Evolutionary conservation across 1,140 invertebrate species (phyloP), one percentile per base, ranked within the genome.

Genomic region (Drosophila orena): DNA sequence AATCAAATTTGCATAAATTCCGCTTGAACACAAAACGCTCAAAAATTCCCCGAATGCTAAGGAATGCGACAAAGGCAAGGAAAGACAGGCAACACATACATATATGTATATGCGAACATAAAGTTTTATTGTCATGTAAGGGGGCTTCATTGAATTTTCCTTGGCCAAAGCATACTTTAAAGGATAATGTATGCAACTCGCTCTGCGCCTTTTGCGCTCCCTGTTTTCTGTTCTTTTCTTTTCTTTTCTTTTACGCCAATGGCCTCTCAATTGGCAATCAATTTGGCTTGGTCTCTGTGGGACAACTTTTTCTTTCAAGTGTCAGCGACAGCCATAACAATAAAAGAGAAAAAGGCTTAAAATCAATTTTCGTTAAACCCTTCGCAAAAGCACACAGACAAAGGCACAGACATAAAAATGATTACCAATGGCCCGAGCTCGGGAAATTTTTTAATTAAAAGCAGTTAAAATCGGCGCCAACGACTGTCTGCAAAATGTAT

Each of bases 1-100:
- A 60, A 79, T 79, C 56, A 61, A 77, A 88, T 88, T 89, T 84
- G 66, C 84, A 88, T 88, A 88, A 88, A 88, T 84, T 84, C 84
- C 79, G 71, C 66, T 89, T 77, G 77, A 73, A 84, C 52, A 77
- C 54, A 74, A 80, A 88, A 88, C 84, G 84, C 66, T 72, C 59
- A 79, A 79, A 69, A 70, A 79, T 84, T 79, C 61, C 70, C 54
- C 76, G 52, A 73, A 79, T 88, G 76, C 76, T 73, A 73, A 73
- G 65, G 55, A 60, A 61, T 70, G 60, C 72, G 62, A 55, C 64
- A 59, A 66, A 75, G 69, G 60, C 38, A 71, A n/a, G 20, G 44
- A 5, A 12, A 15, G 12, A 71, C 12, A 14, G 14, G 1, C 47
- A 35, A 62, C 38, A 44, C 62, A 46, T 47, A 55, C 30, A 69